Evolutionary conservation across 2,888 invertebrate genomes (phyloP).

Genomic region (Aphodius sticticus): DNA sequence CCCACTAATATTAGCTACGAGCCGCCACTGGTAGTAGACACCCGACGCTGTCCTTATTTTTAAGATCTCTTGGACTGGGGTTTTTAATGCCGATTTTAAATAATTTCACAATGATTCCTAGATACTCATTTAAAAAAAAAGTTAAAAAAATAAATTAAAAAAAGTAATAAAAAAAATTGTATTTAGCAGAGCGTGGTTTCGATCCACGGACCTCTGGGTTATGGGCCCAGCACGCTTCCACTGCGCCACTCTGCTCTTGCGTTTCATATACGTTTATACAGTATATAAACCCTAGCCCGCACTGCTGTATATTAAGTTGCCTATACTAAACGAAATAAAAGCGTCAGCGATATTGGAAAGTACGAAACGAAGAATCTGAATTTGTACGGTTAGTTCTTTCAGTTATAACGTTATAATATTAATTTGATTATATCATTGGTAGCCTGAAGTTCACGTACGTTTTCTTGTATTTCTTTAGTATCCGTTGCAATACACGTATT

Average conservation of each 20-base stretch:
- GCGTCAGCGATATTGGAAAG: no score
- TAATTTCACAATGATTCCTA: no score
- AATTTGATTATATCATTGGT: no score
- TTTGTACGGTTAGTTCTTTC: not conserved
- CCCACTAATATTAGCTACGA: no score
- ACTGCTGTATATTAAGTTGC: not conserved
- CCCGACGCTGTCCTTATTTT: no score
- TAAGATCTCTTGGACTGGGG: no score
- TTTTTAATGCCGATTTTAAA: no score
- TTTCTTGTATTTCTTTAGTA: not conserved
- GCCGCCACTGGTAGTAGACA: no score
- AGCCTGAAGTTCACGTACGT: not conserved
- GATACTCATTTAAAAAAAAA: no score
- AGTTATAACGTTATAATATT: not conserved
- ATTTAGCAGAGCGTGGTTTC: slow-evolving; percentile 84
- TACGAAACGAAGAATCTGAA: no score
- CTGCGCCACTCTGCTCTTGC: slow-evolving; percentile 81
- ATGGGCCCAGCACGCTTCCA: slow-evolving; percentile 87
- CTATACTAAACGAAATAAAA: slow-evolving; percentile 5
- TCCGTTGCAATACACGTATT: not conserved
- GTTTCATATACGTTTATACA: not conserved
- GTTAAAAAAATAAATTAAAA: not conserved
- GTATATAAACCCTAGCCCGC: not conserved
- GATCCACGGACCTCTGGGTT: slow-evolving; percentile 93
- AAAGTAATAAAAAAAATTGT: slow-evolving; percentile 19